Percentiles rank a stretch among this genome's conserved stretches.
Conservation (phyloP, 2,888 invertebrate genomes). For the Euplagia quadripunctaria region DNA sequence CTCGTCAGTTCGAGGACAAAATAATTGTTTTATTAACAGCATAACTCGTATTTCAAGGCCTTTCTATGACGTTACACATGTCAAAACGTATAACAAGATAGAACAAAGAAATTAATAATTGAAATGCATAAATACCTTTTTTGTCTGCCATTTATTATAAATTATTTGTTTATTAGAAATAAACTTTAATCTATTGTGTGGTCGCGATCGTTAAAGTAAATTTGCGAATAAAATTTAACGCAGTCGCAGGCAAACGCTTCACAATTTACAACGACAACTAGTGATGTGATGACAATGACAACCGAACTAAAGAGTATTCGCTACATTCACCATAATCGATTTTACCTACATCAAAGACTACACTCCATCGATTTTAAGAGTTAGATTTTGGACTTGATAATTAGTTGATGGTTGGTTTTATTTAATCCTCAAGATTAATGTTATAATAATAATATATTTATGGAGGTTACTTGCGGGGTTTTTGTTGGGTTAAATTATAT, state of each 20-base stretch:
- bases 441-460: background rate
- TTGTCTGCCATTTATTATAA: slow-evolving; percentile 85
- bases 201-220: slow-evolving; percentile 58
- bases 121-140: slow-evolving; percentile 85
- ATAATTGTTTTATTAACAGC: slow-evolving; percentile 49
- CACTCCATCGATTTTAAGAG: background rate
- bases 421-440: background rate
- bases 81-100: slow-evolving; percentile 70
- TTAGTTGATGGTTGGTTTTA: background rate
- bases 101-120: slow-evolving; percentile 78
- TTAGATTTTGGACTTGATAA: background rate
- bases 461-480: no score
- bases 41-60: slow-evolving; percentile 59
- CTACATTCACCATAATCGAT: background rate
- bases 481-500: no score
- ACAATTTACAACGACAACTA: slow-evolving; percentile 66
- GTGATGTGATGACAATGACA: slow-evolving; percentile 47
- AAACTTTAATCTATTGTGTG: slow-evolving; percentile 60
- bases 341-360: background rate
- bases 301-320: background rate
- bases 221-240: slow-evolving; percentile 65
- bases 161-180: slow-evolving; percentile 67
- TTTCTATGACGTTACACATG: slow-evolving; percentile 81
- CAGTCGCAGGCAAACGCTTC: slow-evolving; percentile 72
- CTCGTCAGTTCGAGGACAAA: slow-evolving; percentile 31